Conservation (phyloP, 2,888 invertebrate species). For the Trichacis sp. region DNA sequence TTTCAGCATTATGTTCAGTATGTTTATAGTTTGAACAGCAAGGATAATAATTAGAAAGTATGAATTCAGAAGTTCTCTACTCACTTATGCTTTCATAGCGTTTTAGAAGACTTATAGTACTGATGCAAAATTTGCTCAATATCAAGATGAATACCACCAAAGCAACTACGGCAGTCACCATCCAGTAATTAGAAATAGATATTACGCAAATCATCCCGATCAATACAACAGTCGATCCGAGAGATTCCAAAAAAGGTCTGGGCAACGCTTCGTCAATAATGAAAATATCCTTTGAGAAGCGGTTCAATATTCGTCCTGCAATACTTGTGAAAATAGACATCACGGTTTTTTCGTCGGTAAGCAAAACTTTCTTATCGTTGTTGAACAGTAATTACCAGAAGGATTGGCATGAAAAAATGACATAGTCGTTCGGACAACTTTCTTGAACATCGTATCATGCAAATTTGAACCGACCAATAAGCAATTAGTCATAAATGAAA, state of each 20-base stretch:
- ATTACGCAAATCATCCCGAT: conserved; percentile 70
- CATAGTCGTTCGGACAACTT: conserved; percentile 82
- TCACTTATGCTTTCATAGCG: conserved; percentile 72
- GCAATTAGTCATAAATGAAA: conserved; percentile 46
- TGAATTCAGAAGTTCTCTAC: too few relatives aligned
- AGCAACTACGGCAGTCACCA: conserved; percentile 74
- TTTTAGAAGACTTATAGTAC: conserved; percentile 80
- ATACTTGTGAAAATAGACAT: too few relatives aligned
- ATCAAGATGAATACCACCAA: conserved; percentile 75
- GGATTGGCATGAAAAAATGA: conserved; percentile 90
- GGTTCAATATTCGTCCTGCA: conserved; percentile 76
- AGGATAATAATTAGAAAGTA: too few relatives aligned
- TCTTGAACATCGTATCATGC: conserved; percentile 87
- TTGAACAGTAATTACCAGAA: conserved; percentile 77
- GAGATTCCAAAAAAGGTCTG: conserved; percentile 71
- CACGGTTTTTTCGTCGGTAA: too few relatives aligned
- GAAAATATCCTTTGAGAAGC: conserved; percentile 83
- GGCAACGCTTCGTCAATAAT: conserved; percentile 74
- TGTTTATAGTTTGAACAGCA: too few relatives aligned
- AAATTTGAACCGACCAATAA: conserved; percentile 80
- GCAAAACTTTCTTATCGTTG: too few relatives aligned
- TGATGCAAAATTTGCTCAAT: conserved; percentile 76
- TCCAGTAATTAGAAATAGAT: conserved; percentile 75
- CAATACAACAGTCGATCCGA: conserved; percentile 69
- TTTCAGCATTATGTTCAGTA: too few relatives aligned